Conservation (phyloP, 2,888 invertebrate genomes). For the Agrochola litura region DNA sequence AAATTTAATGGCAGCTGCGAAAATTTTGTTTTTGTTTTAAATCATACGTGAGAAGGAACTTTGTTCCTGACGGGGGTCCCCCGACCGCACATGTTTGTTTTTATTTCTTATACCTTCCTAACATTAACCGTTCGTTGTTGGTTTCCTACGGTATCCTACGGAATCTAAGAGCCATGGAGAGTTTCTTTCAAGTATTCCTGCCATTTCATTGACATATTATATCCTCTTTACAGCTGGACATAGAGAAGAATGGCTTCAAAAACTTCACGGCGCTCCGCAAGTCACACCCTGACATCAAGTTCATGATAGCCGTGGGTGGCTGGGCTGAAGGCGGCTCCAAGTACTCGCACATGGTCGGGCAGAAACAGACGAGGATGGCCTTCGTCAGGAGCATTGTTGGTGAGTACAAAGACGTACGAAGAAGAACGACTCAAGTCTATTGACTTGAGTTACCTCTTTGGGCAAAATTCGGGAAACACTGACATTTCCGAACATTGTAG, state of each 20-base stretch:
- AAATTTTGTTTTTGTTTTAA: no score
- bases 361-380: constrained; percentile 92
- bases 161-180: no score
- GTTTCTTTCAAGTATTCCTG: background rate
- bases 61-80: no score
- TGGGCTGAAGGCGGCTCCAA: constrained; percentile 98
- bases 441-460: no score
- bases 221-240: constrained; percentile 90
- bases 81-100: no score
- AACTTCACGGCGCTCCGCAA: constrained; percentile 94
- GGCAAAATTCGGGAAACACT: background rate
- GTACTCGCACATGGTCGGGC: constrained; percentile 95
- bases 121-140: no score
- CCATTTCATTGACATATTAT: background rate
- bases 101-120: no score
- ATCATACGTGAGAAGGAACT: no score
- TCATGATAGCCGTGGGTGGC: constrained; percentile 96
- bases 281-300: constrained; percentile 93
- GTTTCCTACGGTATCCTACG: no score
- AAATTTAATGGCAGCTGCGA: no score
- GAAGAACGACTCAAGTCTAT: background rate
- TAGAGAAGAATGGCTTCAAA: constrained; percentile 93
- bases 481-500: background rate
- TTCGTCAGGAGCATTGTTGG: constrained; percentile 95
- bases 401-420: constrained; percentile 78